These are phyloP conservation scores for Mustela lutreola DNA, from an alignment of 2,113 vertebrate species.

Conservation along the genomic window DNA sequence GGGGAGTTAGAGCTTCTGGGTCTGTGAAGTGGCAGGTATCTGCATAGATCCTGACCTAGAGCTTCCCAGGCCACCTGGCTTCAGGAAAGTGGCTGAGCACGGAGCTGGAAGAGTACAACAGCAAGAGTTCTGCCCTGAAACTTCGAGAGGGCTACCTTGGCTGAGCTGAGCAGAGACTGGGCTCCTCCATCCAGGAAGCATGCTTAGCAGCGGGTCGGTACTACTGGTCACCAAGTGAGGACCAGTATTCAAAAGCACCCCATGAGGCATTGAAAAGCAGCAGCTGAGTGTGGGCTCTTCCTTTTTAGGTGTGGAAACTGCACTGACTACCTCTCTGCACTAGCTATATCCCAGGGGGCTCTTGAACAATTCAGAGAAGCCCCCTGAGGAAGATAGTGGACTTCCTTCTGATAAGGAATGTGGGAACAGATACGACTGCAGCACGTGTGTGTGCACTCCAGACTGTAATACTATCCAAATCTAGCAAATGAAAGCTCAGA, in stretches of 20 bases:
- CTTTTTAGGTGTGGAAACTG: background rate
- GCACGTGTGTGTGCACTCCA: background rate
- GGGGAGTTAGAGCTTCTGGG: no score
- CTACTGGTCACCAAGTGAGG: background rate
- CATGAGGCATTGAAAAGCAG: background rate
- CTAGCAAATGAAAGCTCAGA: background rate
- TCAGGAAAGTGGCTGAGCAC: background rate
- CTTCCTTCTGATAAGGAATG: slow-evolving; percentile 46
- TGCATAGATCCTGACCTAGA: background rate
- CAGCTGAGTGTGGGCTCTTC: background rate
- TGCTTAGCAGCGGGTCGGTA: background rate
- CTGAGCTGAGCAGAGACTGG: background rate
- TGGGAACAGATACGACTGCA: background rate
- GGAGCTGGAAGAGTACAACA: background rate
- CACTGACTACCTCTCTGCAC: background rate
- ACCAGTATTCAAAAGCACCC: background rate
- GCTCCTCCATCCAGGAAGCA: background rate
- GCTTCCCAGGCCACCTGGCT: background rate
- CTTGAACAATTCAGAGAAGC: slow-evolving; percentile 26
- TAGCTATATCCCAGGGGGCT: background rate
- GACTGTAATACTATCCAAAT: background rate
- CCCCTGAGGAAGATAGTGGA: background rate
- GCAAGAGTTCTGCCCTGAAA: background rate
- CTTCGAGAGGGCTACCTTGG: background rate
- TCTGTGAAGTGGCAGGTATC: background rate